Evolutionary conservation across 2,888 invertebrate genomes (phyloP), one percentile per base, ranked within the genome.

Genomic region (Cerceris rybyensis): DNA sequence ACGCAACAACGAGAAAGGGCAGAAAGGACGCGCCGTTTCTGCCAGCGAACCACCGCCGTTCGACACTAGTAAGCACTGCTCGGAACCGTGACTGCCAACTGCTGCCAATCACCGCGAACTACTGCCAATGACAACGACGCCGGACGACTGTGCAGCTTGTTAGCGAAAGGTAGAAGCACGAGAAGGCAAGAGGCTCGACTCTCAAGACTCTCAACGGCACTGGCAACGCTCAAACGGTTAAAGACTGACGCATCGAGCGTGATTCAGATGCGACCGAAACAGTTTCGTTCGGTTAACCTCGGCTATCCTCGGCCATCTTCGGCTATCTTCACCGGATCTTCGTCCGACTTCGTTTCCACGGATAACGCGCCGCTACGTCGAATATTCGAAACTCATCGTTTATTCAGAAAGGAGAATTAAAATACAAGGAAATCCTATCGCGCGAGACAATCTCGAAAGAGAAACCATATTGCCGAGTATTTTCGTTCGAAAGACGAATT

Each of bases 271-370:
- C 42, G 17, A n/a, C n/a, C n/a, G n/a, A n/a, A n/a, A n/a, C n/a
- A n/a, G n/a, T n/a, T n/a, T n/a, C n/a, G n/a, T 54, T 80, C 83
- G 77, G 71, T 16, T 17, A 7, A 9, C 1, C 14, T 78, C 82
- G 82, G 61, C 14, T 6, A 13, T 11, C 39, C n/a, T 66, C 61
- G 66, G 28, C 7, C 7, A 4, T 13, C 9, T 14, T 79, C 75
- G 81, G 50, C 14, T 17, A 16, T n/a, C 28, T 28, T 28, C 28
- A 4, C 28, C 28, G 28, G 1, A 28, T 28, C 28, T 28, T 4
- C 28, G 11, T 6, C 9, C 7, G 41, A 17, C 16, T 70, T 41
- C 54, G 39, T 7, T 28, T 39, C 52, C 11, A 11, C 7, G n/a
- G 16, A 13, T 39, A 43, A 65, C 41, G 42, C 41, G 14, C 42